Evolutionary conservation across 2,797 vertebrate genomes (phyloP), one percentile per base, ranked within the genome.

Genomic region (Ctenopoma kingsleyae): DNA sequence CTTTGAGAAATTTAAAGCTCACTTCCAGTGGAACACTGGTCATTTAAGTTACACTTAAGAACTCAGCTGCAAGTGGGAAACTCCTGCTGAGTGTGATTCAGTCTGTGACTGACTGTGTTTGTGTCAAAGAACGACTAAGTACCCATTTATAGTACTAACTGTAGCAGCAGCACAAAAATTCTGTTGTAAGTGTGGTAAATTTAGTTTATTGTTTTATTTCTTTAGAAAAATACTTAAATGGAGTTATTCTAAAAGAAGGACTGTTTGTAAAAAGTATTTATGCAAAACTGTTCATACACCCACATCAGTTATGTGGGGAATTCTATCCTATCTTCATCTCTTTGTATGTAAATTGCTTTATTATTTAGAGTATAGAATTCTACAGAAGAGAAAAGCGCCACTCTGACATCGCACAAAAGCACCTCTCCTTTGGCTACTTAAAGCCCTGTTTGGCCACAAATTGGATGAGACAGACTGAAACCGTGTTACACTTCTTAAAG

Each of bases 31-130:
- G 40, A 80, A 74, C 38, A 47, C 20, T 22, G 71, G 69, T 20
- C 38, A 41, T 71, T 83, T 59, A 59, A 57, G 73, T 80, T 52
- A 76, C 63, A 63, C 49, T 47, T 51, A 71, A 82, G 67, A 58
- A 41, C 64, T 71, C 51, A 63, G 43, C 55, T 65, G 60, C 49
- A 49, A 61, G 49, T 59, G 49, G 61, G 74, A 74, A 82, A 41
- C 59, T 57, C 77, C 73, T 36, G 67, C 74, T 59, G 74, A 71
- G 74, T 23, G 36, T 44, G 47, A 78, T 35, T 67, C 52, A 80
- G 30, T 32, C 54, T 23, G 47, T 50, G 51, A 74, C 46, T 67
- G 57, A 67, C 56, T 48, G 27, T 4, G 2, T 67, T 76, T 66
- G 25, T 27, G 11, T 46, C 57, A 41, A 55, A 15, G 30, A 55